phyloP scores from a whole-genome alignment of 2,888 invertebrate species.

The Halictus ligatus region DNA sequence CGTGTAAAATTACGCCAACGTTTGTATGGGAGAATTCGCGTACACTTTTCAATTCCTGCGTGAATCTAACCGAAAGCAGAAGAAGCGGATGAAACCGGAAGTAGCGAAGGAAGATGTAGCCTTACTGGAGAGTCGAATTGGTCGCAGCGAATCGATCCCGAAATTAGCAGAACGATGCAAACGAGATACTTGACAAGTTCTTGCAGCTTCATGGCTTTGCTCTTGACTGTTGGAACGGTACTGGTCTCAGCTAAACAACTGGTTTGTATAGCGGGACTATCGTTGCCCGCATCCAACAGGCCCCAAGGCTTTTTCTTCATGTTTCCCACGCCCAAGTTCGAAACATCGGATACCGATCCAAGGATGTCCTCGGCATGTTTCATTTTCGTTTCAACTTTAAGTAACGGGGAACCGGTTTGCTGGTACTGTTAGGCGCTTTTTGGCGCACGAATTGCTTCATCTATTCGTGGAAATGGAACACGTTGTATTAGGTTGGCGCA shows the following conservation, averaged over 20 bases:
- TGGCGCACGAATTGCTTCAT: background rate
- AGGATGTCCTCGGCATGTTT: constrained; percentile 48
- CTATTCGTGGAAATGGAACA: background rate
- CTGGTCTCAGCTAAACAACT: constrained; percentile 61
- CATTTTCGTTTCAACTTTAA: constrained; percentile 59
- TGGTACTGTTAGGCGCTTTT: constrained; percentile 71
- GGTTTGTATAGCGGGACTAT: constrained; percentile 74
- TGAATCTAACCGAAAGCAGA: constrained; percentile 4
- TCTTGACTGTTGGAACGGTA: constrained; percentile 63
- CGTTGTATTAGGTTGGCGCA: background rate
- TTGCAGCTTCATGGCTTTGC: constrained; percentile 78
- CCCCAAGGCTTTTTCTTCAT: constrained; percentile 34
- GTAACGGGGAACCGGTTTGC: constrained; percentile 61
- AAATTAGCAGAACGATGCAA: constrained; percentile 59
- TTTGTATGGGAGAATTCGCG: background rate
- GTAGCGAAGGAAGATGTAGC: background rate
- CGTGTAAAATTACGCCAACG: background rate
- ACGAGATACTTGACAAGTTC: constrained; percentile 77
- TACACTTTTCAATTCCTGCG: constrained; percentile 12
- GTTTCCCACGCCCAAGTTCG: constrained; percentile 16
- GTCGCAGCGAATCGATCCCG: constrained; percentile 28
- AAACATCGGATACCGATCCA: constrained; percentile 21
- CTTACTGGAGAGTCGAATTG: constrained; percentile 52
- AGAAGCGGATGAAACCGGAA: background rate
- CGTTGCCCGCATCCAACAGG: constrained; percentile 74